A percentile compares a stretch with the other conserved stretches of the same genome.
phyloP scores from a whole-genome alignment of 2,888 invertebrate species.

The Stenotaenia linearis region DNA sequence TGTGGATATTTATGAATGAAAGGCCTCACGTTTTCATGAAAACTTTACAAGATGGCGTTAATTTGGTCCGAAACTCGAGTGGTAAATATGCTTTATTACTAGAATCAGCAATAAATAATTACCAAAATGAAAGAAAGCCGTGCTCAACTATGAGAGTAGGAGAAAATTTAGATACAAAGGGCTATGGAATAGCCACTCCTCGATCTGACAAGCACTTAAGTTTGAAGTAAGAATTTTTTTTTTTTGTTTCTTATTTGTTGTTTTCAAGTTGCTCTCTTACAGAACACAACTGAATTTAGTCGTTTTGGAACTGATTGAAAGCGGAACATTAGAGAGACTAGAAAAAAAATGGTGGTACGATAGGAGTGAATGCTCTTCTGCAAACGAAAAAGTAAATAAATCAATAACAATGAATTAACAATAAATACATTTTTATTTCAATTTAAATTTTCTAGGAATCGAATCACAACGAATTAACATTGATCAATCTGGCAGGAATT shows the following conservation, averaged over 20 bases:
- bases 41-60: conserved; percentile 74
- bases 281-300: conserved; percentile 92
- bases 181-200: conserved; percentile 91
- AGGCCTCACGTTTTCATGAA: conserved; percentile 74
- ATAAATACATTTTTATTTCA: conserved; percentile 39
- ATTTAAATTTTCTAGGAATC: no score
- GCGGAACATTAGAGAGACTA: conserved; percentile 82
- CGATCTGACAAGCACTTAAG: conserved; percentile 34
- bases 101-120: conserved; percentile 65
- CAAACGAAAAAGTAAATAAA: conserved; percentile 39
- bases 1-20: conserved; percentile 92
- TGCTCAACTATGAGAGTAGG: conserved; percentile 95
- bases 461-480: conserved; percentile 76
- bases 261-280: no score
- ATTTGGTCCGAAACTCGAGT: conserved; percentile 67
- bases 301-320: conserved; percentile 80
- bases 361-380: conserved; percentile 51
- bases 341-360: conserved; percentile 96
- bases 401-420: not conserved
- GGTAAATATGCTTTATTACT: conserved; percentile 63
- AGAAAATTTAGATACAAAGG: conserved; percentile 74
- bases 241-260: no score
- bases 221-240: not conserved
- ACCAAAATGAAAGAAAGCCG: conserved; percentile 80
- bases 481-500: conserved; percentile 97